These are phyloP conservation scores for Drosophila neocordata DNA, from an alignment of 1,140 invertebrate species.

Conservation along the genomic window DNA sequence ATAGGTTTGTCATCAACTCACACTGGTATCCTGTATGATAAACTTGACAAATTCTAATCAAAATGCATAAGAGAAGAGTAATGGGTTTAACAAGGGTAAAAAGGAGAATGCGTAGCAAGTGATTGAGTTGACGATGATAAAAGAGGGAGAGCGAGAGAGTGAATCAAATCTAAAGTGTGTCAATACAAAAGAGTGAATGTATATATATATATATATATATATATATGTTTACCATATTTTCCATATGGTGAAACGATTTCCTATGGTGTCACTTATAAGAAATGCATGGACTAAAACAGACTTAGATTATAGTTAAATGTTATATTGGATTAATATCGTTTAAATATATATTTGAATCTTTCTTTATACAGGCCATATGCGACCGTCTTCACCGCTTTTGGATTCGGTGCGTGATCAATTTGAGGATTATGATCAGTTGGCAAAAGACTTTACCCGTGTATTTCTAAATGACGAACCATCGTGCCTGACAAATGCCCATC, in stretches of 20 bases:
- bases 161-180: neutral
- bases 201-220: too few species aligned
- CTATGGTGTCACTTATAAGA: too few species aligned
- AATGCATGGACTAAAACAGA: too few species aligned
- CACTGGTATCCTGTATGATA: neutral
- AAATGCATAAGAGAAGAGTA: neutral
- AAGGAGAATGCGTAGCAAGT: neutral
- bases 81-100: neutral
- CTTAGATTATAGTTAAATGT: neutral
- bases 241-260: too few species aligned
- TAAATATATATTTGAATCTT: neutral
- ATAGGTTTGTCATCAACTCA: neutral
- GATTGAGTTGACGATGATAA: neutral
- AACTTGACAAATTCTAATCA: conserved; percentile 13
- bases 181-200: neutral
- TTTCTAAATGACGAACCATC: conserved; percentile 93
- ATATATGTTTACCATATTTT: too few species aligned
- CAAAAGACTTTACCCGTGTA: conserved; percentile 95
- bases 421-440: conserved; percentile 96
- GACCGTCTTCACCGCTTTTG: conserved; percentile 94
- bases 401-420: conserved; percentile 96
- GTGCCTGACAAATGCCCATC: conserved; percentile 87
- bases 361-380: conserved; percentile 88
- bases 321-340: neutral
- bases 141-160: too few species aligned